These are phyloP conservation scores for Eublepharis macularius DNA, from an alignment of 2,113 vertebrate species.

Conservation along the genomic window DNA sequence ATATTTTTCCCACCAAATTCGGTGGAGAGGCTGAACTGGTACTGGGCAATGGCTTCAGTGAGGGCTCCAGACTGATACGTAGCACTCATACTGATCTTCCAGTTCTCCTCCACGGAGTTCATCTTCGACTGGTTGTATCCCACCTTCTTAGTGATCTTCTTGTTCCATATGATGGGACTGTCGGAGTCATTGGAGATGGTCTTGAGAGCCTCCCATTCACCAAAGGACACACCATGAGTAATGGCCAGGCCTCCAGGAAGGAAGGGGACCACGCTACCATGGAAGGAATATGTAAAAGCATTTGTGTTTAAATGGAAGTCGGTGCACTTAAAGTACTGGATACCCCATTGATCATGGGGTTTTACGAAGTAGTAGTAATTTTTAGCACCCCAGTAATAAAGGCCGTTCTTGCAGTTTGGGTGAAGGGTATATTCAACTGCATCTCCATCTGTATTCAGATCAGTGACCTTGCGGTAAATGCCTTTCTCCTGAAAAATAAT, in stretches of 20 bases:
- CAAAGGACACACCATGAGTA: not conserved
- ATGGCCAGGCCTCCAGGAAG: conserved; percentile 14
- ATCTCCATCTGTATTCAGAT: not conserved
- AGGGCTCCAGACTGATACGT: not conserved
- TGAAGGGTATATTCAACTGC: not conserved
- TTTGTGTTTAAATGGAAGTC: not conserved
- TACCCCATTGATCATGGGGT: conserved; percentile 4
- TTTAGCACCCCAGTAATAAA: conserved; percentile 15
- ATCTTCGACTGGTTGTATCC: conserved; percentile 14
- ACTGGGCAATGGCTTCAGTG: not conserved
- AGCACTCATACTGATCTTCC: not conserved
- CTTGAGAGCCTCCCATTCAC: conserved; percentile 17
- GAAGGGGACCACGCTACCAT: conserved; percentile 2
- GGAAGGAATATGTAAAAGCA: not conserved
- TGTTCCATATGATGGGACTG: not conserved
- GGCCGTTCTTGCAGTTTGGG: not conserved
- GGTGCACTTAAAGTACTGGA: not conserved
- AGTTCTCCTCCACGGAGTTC: conserved; percentile 8
- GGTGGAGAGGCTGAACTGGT: conserved; percentile 1
- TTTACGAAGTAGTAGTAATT: not conserved
- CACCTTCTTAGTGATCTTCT: conserved; percentile 10
- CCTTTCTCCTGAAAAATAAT: conserved; percentile 13
- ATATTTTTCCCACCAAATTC: not conserved
- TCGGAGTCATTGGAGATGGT: conserved; percentile 15
- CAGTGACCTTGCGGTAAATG: not conserved